A percentile compares a stretch with the other conserved stretches of the same genome.
phyloP scores from a whole-genome alignment of 2,113 vertebrate species.

The Notiomystis cincta region DNA sequence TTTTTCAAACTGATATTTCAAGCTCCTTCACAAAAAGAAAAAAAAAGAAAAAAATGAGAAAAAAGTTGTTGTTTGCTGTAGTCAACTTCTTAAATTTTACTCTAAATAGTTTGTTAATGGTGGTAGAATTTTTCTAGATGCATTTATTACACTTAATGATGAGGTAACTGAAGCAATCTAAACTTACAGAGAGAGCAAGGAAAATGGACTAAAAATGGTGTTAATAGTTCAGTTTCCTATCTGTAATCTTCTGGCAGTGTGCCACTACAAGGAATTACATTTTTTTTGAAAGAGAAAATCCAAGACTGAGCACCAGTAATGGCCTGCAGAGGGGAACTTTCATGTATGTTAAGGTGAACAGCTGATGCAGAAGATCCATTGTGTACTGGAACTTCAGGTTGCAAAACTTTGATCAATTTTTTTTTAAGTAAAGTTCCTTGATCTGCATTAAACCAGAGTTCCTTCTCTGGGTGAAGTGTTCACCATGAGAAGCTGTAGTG shows the following conservation, averaged over 20 bases:
- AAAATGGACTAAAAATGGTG: background rate
- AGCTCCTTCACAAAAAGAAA: background rate
- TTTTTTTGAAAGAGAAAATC: background rate
- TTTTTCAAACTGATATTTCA: background rate
- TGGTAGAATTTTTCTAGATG: background rate
- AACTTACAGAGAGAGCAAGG: background rate
- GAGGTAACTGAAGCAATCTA: background rate
- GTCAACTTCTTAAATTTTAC: background rate
- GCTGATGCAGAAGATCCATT: background rate
- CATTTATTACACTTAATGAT: background rate
- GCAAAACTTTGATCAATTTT: background rate
- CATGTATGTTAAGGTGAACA: background rate
- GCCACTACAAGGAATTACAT: background rate
- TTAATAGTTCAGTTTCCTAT: background rate
- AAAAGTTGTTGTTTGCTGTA: background rate
- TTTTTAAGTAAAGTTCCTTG: background rate
- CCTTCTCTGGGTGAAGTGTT: background rate
- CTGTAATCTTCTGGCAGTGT: background rate
- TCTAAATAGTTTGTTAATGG: background rate
- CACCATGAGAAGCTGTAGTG: constrained; percentile 35
- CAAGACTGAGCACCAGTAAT: background rate
- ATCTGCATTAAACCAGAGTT: background rate
- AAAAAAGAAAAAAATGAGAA: background rate
- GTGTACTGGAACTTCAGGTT: background rate
- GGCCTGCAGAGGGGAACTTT: background rate